Evolutionary conservation across 2,113 vertebrate genomes (phyloP).

Genomic region (Origma solitaria): DNA sequence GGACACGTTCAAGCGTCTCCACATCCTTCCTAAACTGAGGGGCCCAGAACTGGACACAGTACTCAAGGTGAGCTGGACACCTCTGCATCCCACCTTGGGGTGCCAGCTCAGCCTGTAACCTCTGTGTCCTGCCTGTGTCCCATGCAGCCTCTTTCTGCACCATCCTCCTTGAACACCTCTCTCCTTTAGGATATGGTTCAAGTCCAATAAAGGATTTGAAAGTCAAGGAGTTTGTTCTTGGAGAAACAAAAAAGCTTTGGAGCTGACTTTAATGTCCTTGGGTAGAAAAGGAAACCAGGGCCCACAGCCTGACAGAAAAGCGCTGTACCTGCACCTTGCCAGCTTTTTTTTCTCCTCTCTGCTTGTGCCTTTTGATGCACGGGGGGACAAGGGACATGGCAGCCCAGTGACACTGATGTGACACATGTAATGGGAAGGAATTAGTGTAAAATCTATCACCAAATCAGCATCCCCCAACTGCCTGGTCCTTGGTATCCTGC

Average conservation of each 20-base stretch:
- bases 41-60: no score
- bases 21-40: no score
- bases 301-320: not conserved
- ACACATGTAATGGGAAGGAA: not conserved
- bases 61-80: no score
- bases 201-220: not conserved
- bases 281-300: not conserved
- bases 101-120: not conserved
- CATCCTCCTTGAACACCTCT: not conserved
- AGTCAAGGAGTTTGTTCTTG: not conserved
- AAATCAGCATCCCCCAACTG: not conserved
- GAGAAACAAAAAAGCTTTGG: not conserved
- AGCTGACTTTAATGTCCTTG: not conserved
- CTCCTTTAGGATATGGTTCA: not conserved
- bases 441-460: not conserved
- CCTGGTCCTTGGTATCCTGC: not conserved
- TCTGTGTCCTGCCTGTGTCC: not conserved
- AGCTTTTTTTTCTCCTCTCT: not conserved
- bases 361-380: not conserved
- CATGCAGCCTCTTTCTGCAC: not conserved
- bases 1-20: no score
- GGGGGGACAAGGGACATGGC: rapidly evolving
- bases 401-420: not conserved
- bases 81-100: not conserved
- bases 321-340: not conserved